Evolutionary conservation across 2,797 vertebrate species (phyloP).

Genomic region (Sebastes aleutianus): DNA sequence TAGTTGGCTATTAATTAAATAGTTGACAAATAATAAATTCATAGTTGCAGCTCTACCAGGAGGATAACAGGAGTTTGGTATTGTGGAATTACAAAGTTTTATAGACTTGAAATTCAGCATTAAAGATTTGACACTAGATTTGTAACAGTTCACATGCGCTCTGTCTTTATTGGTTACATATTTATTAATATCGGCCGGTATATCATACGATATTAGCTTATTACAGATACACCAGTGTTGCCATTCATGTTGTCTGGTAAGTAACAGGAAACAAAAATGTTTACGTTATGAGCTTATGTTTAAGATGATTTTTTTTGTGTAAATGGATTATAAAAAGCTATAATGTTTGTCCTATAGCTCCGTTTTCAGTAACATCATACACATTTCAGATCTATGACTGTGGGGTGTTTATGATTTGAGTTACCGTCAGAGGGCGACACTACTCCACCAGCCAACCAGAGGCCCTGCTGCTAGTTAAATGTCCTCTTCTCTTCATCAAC

Average conservation of each 20-base stretch:
- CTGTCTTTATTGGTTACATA: no score
- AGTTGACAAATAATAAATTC: fast-evolving
- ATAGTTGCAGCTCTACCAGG: no score
- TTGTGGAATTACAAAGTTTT: no score
- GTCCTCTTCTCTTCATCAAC: background rate
- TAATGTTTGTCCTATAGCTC: background rate
- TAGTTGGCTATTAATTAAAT: no score
- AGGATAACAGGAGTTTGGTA: no score
- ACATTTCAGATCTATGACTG: background rate
- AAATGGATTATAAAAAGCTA: background rate
- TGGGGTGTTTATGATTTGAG: background rate
- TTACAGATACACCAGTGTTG: background rate
- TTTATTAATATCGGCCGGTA: fast-evolving
- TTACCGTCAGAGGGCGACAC: conserved; percentile 42
- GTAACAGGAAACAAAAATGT: background rate
- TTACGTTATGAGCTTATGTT: no score
- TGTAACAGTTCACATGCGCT: no score
- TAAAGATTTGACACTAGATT: no score
- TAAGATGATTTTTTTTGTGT: background rate
- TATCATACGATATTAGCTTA: background rate
- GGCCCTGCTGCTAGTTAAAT: conserved; percentile 26
- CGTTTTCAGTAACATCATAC: background rate
- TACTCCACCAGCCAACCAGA: background rate
- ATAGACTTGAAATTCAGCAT: no score
- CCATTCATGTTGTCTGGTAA: background rate